These are phyloP conservation scores for Erythrocercus mccallii DNA, from an alignment of 2,113 vertebrate species.

Conservation along the genomic window DNA sequence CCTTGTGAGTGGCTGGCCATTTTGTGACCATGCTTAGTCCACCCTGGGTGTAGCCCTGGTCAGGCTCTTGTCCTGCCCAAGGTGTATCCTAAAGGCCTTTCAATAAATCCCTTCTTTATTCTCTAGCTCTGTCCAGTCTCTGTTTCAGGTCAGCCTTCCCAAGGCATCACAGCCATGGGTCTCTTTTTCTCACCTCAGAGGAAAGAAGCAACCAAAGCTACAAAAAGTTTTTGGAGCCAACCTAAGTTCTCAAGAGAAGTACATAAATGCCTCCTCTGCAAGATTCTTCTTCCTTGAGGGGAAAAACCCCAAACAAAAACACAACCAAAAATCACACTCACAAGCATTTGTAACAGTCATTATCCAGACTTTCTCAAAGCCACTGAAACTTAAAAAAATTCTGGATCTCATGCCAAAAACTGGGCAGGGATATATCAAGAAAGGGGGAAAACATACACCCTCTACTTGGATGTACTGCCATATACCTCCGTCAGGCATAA, in stretches of 20 bases:
- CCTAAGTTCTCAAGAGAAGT: background rate
- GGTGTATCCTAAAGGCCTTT: too few relatives aligned
- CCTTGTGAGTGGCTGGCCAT: too few relatives aligned
- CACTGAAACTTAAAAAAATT: background rate
- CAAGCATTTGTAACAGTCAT: background rate
- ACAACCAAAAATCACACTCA: background rate
- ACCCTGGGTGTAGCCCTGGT: too few relatives aligned
- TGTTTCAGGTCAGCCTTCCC: too few relatives aligned
- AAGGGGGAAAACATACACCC: background rate
- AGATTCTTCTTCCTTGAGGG: background rate
- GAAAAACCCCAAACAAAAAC: rapidly evolving
- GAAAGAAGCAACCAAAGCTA: background rate
- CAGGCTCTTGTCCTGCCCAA: too few relatives aligned
- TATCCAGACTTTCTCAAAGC: background rate
- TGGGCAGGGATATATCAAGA: background rate
- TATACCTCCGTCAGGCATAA: background rate
- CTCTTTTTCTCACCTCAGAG: background rate
- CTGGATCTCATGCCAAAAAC: background rate
- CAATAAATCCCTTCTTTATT: too few relatives aligned
- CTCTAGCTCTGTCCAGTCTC: too few relatives aligned
- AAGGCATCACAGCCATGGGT: background rate
- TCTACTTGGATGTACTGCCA: background rate
- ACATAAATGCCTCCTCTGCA: background rate
- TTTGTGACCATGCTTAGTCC: too few relatives aligned
- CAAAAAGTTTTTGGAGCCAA: background rate